Evolutionary conservation across 1,140 invertebrate species (phyloP).

Genomic region (Drosophila busckii): DNA sequence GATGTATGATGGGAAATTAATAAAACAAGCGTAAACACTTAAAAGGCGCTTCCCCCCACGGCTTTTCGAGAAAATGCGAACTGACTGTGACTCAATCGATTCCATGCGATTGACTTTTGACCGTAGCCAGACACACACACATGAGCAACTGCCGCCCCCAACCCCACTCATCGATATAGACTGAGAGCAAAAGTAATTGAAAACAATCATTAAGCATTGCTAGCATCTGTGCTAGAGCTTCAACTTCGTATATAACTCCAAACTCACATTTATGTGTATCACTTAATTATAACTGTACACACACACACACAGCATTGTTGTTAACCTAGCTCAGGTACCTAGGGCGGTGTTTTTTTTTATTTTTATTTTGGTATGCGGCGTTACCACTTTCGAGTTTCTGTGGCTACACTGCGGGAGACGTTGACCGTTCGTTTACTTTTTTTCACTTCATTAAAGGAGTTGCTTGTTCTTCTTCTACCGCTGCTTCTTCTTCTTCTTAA

Average conservation of each 20-base stretch:
- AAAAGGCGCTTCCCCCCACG: slow-evolving; percentile 39
- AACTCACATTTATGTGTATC: slow-evolving; percentile 54
- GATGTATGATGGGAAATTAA: slow-evolving; percentile 70
- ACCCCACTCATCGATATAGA: background rate
- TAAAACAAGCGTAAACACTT: slow-evolving; percentile 72
- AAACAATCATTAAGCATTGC: slow-evolving; percentile 68
- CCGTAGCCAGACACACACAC: no score
- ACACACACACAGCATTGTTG: slow-evolving; percentile 19
- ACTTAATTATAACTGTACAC: slow-evolving; percentile 73
- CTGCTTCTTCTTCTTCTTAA: slow-evolving; percentile 1
- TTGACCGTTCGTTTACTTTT: slow-evolving; percentile 16
- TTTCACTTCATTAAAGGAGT: slow-evolving; percentile 71
- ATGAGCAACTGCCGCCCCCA: no score
- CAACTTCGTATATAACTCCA: background rate
- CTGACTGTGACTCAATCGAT: slow-evolving; percentile 44
- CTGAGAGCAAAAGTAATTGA: slow-evolving; percentile 56
- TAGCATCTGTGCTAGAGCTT: background rate
- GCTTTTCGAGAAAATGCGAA: no score
- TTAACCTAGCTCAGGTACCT: no score
- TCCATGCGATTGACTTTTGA: slow-evolving; percentile 32
- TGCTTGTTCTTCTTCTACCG: slow-evolving; percentile 4
- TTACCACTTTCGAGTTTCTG: no score
- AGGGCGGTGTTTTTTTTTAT: no score
- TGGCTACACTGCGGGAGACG: slow-evolving; percentile 40
- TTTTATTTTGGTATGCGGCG: no score